Conservation (phyloP, 2,113 vertebrate genomes). For the Urocolius indicus region DNA sequence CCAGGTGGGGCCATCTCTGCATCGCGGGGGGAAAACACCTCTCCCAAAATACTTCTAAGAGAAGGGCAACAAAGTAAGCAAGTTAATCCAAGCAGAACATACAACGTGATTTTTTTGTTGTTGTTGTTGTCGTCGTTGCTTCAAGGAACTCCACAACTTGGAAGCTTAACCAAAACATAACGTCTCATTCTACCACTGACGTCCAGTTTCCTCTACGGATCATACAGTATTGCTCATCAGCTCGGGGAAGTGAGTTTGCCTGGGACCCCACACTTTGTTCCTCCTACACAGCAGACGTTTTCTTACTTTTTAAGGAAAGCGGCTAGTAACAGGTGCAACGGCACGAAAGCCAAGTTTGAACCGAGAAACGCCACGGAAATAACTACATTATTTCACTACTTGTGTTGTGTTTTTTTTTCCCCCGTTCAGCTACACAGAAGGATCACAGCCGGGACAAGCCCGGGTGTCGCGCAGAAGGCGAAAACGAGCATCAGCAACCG, state of each 20-base stretch:
- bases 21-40: conserved; percentile 75
- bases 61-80: neutral
- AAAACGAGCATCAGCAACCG: rapidly evolving
- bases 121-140: too few species aligned
- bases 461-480: rapidly evolving
- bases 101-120: neutral
- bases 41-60: conserved; percentile 70
- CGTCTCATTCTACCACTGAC: neutral
- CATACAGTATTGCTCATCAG: neutral
- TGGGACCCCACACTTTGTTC: neutral
- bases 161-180: neutral
- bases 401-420: neutral
- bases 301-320: neutral
- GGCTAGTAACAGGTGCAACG: neutral
- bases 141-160: neutral
- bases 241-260: rapidly evolving
- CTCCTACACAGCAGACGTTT: neutral
- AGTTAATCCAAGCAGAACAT: neutral
- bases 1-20: conserved; percentile 78
- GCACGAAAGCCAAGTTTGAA: neutral
- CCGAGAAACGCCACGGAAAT: neutral
- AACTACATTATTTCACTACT: rapidly evolving
- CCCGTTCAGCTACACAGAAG: neutral
- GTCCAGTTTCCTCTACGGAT: neutral
- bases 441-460: rapidly evolving